Evolutionary conservation across 1,140 invertebrate genomes (phyloP).

Genomic region (Gryllus bimaculatus): DNA sequence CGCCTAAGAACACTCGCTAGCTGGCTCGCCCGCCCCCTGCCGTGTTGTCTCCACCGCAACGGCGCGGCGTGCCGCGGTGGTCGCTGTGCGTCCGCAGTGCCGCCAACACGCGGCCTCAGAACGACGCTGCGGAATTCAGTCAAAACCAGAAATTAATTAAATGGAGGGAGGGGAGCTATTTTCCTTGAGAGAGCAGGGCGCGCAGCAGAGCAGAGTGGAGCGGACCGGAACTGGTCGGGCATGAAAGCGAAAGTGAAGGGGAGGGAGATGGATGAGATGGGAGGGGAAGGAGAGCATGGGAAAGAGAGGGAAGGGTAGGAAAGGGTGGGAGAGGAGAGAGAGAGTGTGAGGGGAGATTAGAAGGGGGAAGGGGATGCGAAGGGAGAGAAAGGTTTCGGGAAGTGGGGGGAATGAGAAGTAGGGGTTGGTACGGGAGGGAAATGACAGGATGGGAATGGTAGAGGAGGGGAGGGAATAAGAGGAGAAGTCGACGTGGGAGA

Average conservation of each 20-base stretch:
- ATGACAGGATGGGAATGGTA: neutral
- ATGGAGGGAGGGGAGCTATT: neutral
- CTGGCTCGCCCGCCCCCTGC: too few species aligned
- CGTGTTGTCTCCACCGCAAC: too few species aligned
- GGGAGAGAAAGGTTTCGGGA: neutral
- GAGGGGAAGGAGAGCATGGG: neutral
- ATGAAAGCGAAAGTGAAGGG: neutral
- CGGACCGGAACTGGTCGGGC: neutral
- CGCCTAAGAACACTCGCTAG: too few species aligned
- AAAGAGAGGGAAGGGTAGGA: neutral
- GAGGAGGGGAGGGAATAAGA: too few species aligned
- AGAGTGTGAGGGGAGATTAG: neutral
- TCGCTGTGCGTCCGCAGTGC: too few species aligned
- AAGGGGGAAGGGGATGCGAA: neutral
- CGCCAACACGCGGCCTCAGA: too few species aligned
- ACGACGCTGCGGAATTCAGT: neutral
- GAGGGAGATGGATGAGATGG: neutral
- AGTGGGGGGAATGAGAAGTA: neutral
- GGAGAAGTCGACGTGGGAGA: too few species aligned
- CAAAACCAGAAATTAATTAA: constrained; percentile 2
- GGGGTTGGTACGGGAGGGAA: neutral
- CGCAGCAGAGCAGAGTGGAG: neutral
- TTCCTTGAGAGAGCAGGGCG: neutral
- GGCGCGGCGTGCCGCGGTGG: too few species aligned
- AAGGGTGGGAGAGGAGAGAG: neutral